Percentiles rank a stretch among this genome's conserved stretches.
These are phyloP conservation scores for Lasioglossum leucozonium DNA, from an alignment of 2,888 invertebrate genomes.

Conservation along the genomic window DNA sequence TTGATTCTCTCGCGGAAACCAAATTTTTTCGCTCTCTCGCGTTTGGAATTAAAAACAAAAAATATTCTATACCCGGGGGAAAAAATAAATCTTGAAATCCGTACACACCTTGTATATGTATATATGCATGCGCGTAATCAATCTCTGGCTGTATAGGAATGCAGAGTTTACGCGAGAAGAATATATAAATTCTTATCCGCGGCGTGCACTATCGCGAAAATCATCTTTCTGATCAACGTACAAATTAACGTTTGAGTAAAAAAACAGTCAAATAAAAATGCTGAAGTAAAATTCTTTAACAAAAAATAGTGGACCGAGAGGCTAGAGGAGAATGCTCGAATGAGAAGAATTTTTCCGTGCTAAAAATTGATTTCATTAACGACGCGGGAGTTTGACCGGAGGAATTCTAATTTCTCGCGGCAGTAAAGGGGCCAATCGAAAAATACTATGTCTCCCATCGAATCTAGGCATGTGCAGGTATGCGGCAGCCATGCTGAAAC, in stretches of 20 bases:
- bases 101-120: neutral
- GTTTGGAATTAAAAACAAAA: neutral
- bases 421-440: neutral
- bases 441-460: neutral
- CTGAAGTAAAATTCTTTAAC: neutral
- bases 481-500: conserved; percentile 46
- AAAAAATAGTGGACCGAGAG: neutral
- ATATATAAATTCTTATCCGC: neutral
- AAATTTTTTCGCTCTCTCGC: conserved; percentile 13
- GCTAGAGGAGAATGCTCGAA: neutral
- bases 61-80: neutral
- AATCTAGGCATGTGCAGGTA: neutral
- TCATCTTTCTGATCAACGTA: neutral
- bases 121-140: neutral
- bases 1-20: conserved; percentile 14
- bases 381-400: neutral
- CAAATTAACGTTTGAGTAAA: neutral
- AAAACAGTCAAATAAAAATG: neutral
- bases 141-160: too few relatives aligned
- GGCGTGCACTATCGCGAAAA: too few relatives aligned
- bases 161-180: neutral
- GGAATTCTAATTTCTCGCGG: neutral
- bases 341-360: neutral
- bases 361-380: neutral
- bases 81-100: neutral